Conservation (phyloP, 2,888 invertebrate species). For the Drosophila rubida region DNA sequence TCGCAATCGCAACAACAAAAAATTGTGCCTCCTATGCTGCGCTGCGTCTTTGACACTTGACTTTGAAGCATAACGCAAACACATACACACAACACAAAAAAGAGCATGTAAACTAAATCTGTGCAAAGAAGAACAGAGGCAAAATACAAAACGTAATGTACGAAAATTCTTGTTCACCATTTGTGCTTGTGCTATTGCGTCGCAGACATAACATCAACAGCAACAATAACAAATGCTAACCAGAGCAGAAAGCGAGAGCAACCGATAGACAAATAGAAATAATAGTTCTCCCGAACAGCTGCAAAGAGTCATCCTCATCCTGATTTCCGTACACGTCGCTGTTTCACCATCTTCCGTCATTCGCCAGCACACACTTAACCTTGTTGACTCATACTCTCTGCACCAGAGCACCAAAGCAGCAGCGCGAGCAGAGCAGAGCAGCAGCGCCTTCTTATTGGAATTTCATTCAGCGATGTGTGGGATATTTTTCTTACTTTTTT, state of each 20-base stretch:
- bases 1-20: slow-evolving; percentile 42
- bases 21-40: slow-evolving; percentile 38
- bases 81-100: slow-evolving; percentile 35
- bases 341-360: slow-evolving; percentile 36
- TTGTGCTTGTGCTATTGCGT: slow-evolving; percentile 71
- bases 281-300: slow-evolving; percentile 32
- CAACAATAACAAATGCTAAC: slow-evolving; percentile 51
- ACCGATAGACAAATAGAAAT: slow-evolving; percentile 16
- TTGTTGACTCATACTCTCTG: slow-evolving; percentile 72
- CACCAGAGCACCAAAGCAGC: slow-evolving; percentile 13
- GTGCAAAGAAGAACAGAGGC: slow-evolving; percentile 47
- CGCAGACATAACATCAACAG: slow-evolving; percentile 64
- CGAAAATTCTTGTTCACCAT: slow-evolving; percentile 47
- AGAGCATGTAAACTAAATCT: slow-evolving; percentile 54
- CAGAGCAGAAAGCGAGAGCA: slow-evolving; percentile 50
- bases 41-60: slow-evolving; percentile 78
- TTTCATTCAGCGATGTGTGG: slow-evolving; percentile 44
- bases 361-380: slow-evolving; percentile 47
- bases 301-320: slow-evolving; percentile 44
- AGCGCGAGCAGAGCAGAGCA: slow-evolving; percentile 22
- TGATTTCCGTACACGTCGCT: slow-evolving; percentile 20
- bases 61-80: slow-evolving; percentile 64
- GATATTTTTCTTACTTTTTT: not conserved
- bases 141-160: slow-evolving; percentile 51
- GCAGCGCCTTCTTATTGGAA: slow-evolving; percentile 60